Evolutionary conservation across 1,140 invertebrate species (phyloP).

Genomic region (Harpegnathos saltator): DNA sequence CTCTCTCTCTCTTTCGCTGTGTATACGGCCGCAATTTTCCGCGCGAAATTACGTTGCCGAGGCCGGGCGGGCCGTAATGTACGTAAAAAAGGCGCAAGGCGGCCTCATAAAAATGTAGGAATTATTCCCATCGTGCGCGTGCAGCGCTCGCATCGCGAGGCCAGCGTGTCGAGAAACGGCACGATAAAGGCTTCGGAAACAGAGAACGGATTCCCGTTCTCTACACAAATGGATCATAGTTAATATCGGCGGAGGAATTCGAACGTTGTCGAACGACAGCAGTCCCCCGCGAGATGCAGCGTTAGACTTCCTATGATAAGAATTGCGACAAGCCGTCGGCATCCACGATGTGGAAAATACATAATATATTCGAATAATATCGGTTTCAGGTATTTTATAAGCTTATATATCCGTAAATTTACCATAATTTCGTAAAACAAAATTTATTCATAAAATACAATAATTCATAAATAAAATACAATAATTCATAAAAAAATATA

Average conservation of each 20-base stretch:
- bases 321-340: too few species aligned
- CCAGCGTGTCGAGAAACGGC: not conserved
- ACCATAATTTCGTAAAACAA: too few species aligned
- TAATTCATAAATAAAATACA: too few species aligned
- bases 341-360: too few species aligned
- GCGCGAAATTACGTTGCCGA: conserved; percentile 45
- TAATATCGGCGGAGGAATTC: conserved; percentile 27
- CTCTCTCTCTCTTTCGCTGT: not conserved
- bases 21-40: conserved; percentile 52
- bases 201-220: conserved; percentile 9
- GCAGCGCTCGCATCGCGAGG: not conserved
- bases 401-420: too few species aligned
- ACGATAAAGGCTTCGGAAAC: not conserved
- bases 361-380: too few species aligned
- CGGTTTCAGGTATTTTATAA: too few species aligned
- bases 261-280: too few species aligned
- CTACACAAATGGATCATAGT: conserved; percentile 29
- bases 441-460: too few species aligned
- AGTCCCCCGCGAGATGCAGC: too few species aligned
- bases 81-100: conserved; percentile 17
- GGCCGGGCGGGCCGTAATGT: conserved; percentile 1
- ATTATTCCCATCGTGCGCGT: conserved; percentile 57
- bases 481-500: too few species aligned
- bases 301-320: too few species aligned
- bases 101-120: conserved; percentile 53